Base-by-base conservation (phyloP, 2,888 invertebrate species). In the Deilephila elpenor region DNA sequence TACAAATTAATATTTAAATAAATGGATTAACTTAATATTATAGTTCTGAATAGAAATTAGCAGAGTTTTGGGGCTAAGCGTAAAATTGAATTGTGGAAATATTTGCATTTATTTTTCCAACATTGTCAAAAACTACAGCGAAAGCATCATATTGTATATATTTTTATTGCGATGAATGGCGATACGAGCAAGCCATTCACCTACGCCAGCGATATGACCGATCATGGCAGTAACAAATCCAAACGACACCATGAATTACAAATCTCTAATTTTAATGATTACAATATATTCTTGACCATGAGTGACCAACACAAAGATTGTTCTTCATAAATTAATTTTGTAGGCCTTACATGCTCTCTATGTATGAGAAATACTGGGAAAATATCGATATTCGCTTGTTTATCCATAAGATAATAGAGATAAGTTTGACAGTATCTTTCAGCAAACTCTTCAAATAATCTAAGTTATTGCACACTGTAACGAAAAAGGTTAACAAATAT, bases 371-470 rank as follows among this genome's bases (percentile, higher is more conserved):
- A 64, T 67, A 71, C 34, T 37, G 70, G 51, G 59, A n/a, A 70
- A 67, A 67, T 67, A 70, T 67, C 59, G 53, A 51, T 59, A 67
- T 59, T 67, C 61, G 56, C 70, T 34, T 62, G 71, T 73, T 70
- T 73, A 61, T 60, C 59, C 19, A 61, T 53, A 71, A 44, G 73
- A 75, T 75, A 74, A 64, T 64, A n/a, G 29, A 71, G 75, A 79
- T 79, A 78, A 74, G 70, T 14, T 20, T 79, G 77, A 79, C 77
- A 76, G 74, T 76, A 77, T 75, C 75, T 61, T 29, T 71, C 61
- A 29, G 53, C 61, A 74, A 71, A 72, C 74, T 44, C 60, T 70
- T 56, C 53, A 61, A 74, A 72, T 67, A 73, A 73, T 73, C 71
- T 71, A 70, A 37, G 59, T 32, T 60, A 71, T 70, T 73, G 51